These are phyloP conservation scores for Holacanthella duospinosa DNA, from an alignment of 2,888 invertebrate genomes.

Conservation along the genomic window DNA sequence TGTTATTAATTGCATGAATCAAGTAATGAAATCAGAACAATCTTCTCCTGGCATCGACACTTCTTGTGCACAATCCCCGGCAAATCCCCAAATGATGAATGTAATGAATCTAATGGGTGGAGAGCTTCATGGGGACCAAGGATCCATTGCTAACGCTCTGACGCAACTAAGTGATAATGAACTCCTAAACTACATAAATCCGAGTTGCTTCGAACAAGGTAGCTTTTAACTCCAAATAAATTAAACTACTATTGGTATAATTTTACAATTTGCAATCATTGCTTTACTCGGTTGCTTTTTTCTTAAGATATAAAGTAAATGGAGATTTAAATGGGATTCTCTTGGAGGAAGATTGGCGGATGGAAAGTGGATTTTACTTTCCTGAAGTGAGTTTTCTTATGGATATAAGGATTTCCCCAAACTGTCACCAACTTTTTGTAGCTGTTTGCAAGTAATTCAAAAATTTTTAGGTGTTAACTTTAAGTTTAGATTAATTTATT, in stretches of 20 bases:
- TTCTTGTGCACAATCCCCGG: not conserved
- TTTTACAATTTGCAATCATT: too few relatives aligned
- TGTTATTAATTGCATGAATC: not conserved
- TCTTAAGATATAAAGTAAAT: conserved; percentile 1
- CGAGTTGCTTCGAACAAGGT: conserved; percentile 68
- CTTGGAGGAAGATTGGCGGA: too few relatives aligned
- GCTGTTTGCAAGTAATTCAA: not conserved
- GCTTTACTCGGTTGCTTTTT: not conserved
- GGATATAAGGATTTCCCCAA: too few relatives aligned
- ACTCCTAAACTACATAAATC: conserved; percentile 76
- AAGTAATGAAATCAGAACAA: conserved; percentile 6
- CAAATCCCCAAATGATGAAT: not conserved
- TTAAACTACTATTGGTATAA: too few relatives aligned
- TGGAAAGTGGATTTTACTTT: too few relatives aligned
- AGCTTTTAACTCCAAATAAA: conserved; percentile 11
- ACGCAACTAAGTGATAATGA: conserved; percentile 79
- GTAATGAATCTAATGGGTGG: conserved; percentile 18
- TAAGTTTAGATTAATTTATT: too few relatives aligned
- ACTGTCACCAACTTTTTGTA: not conserved
- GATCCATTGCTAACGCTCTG: conserved; percentile 42
- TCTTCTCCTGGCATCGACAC: not conserved
- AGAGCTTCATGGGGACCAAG: conserved; percentile 26
- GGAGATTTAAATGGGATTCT: not conserved
- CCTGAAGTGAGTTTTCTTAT: too few relatives aligned
- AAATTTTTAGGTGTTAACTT: too few relatives aligned